Base-by-base conservation (phyloP, 2,797 vertebrate species). In the Acipenser transmontanus region DNA sequence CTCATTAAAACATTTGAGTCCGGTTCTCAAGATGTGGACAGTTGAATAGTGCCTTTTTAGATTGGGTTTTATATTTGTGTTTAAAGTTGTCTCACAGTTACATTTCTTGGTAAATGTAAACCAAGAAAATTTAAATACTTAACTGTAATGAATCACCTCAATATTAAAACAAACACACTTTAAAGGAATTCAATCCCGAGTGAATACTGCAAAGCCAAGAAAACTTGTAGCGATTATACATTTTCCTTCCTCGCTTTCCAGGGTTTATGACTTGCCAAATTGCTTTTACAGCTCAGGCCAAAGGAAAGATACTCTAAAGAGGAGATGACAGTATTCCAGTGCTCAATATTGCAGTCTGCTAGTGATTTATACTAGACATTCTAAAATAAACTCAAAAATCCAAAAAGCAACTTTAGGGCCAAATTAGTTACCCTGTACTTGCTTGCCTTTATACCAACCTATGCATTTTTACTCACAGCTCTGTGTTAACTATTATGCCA, bases 191-290 rank as follows among this genome's bases (percentile, higher is more conserved):
- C 10, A 61, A 14, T 50, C 11, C 12, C n/a, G 49, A 14, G 47
- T 6, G 17, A 14, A 49, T 2, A 60, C 7, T 20, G 47, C 51
- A 13, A 62, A 50, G 59, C 59, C 61, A 52, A 68, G 66, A 13
- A 61, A 62, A 52, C 60, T n/a, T 50, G 7, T 12, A 9, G 50
- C 50, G 50, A 50, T 59, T 20, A 13, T 62, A 54, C 34, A 68
- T 68, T 62, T 68, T 63, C 61, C 66, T 48, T 13, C 11, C 47
- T 61, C n/a, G 11, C 10, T 62, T 68, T 20, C 60, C 66, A 62
- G 61, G 11, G 20, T 1, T 54, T 7, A 8, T 6, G n/a, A 10
- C 7, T 10, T 47, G 66, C 61, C 66, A 63, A 68, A 62, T 54
- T 54, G 49, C n/a, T 54, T 61, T 61, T 47, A 61, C 50, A 62